Conservation (phyloP, 2,797 vertebrate species). For the Acanthurus tractus region DNA sequence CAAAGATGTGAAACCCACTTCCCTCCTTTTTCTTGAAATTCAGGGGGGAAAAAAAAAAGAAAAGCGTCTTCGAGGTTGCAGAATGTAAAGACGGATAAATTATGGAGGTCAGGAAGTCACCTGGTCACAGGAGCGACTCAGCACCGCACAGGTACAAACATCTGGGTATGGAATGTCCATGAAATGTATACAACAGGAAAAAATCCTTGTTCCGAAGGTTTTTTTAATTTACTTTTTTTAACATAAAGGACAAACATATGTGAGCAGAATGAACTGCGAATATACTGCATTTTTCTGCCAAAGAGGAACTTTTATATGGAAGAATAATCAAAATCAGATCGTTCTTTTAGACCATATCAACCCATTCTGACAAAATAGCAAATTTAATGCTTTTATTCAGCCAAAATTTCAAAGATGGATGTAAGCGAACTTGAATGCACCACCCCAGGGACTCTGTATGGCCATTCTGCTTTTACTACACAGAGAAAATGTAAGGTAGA, state of each 20-base stretch:
- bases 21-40: conserved; percentile 57
- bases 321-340: too few species aligned
- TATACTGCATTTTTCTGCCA: not conserved
- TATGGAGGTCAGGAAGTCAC: conserved; percentile 65
- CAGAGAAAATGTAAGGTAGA: not conserved
- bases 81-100: conserved; percentile 70
- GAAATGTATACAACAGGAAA: conserved; percentile 24
- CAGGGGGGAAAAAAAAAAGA: conserved; percentile 32
- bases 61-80: conserved; percentile 42
- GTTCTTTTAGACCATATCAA: too few species aligned
- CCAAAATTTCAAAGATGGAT: not conserved
- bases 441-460: not conserved
- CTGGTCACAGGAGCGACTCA: conserved; percentile 61
- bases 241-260: not conserved
- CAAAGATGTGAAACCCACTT: conserved; percentile 73
- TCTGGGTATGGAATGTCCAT: conserved; percentile 54
- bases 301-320: not conserved
- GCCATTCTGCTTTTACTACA: not conserved
- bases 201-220: not conserved
- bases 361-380: not conserved
- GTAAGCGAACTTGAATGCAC: conserved; percentile 2
- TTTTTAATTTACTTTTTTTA: not conserved
- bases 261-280: not conserved
- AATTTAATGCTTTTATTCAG: not conserved
- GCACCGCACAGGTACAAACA: conserved; percentile 64